phyloP scores from a whole-genome alignment of 35 echinoderm and acorn worm species.

The Apostichopus parvimensis region DNA sequence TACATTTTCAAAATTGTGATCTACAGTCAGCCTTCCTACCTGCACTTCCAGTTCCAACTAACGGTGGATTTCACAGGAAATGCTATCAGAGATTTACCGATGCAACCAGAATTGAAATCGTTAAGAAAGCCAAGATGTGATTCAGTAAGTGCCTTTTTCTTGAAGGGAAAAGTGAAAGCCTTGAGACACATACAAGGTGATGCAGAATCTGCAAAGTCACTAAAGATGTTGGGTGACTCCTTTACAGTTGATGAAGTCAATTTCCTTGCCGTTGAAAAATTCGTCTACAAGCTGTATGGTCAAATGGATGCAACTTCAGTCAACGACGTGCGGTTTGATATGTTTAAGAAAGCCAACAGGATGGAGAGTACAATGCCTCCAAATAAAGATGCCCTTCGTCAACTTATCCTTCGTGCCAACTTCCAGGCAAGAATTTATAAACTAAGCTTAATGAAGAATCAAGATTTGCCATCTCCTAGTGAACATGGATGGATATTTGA shows the following conservation, averaged over 20 bases:
- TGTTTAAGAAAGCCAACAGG: slow-evolving; percentile 50
- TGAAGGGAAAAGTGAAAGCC: slow-evolving; percentile 62
- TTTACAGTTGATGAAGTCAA: background rate
- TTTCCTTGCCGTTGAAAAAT: background rate
- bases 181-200: slow-evolving; percentile 39
- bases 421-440: too few relatives aligned
- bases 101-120: too few relatives aligned
- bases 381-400: slow-evolving; percentile 48
- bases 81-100: too few relatives aligned
- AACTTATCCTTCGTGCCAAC: slow-evolving; percentile 37
- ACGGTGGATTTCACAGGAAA: too few relatives aligned
- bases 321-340: slow-evolving; percentile 42
- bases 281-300: slow-evolving; percentile 51
- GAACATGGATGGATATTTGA: too few relatives aligned
- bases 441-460: too few relatives aligned
- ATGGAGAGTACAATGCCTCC: slow-evolving; percentile 59
- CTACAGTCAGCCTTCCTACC: too few relatives aligned
- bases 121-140: slow-evolving; percentile 42
- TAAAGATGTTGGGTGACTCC: slow-evolving; percentile 8
- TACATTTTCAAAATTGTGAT: too few relatives aligned
- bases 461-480: too few relatives aligned
- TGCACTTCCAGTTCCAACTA: too few relatives aligned
- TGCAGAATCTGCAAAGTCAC: background rate
- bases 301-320: background rate
- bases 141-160: slow-evolving; percentile 60